Percentiles rank a stretch among this genome's conserved stretches.
These are phyloP conservation scores for Cerceris ruficornis DNA, from an alignment of 2,888 invertebrate species.

Conservation along the genomic window DNA sequence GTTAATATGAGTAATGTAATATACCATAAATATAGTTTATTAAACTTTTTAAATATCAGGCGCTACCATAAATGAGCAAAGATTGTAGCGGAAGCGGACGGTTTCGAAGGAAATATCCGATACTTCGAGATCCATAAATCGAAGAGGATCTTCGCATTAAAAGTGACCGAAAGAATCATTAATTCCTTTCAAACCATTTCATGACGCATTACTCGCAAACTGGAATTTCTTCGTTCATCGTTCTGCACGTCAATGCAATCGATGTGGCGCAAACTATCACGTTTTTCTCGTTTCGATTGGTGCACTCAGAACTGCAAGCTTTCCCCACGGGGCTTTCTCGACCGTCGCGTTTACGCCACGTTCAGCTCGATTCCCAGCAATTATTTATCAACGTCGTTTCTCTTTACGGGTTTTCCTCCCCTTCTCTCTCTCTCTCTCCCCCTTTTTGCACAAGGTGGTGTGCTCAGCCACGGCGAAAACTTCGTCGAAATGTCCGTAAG, in stretches of 20 bases:
- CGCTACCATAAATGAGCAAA: no score
- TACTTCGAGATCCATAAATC: no score
- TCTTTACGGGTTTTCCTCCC: conserved; percentile 14
- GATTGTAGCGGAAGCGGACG: no score
- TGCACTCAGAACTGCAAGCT: conserved; percentile 5
- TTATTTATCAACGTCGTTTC: conserved; percentile 44
- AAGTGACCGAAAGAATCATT: neutral
- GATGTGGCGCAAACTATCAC: conserved; percentile 4
- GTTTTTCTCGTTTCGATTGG: conserved; percentile 21
- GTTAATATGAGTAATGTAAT: no score
- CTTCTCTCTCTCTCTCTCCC: no score
- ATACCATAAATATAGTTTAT: no score
- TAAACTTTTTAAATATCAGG: no score
- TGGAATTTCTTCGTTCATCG: neutral
- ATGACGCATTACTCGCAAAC: neutral
- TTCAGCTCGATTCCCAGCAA: conserved; percentile 60
- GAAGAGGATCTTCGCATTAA: no score
- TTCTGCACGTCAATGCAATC: neutral
- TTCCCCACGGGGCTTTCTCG: conserved; percentile 32
- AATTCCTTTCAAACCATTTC: neutral
- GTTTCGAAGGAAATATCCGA: no score
- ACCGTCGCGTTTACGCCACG: conserved; percentile 53
- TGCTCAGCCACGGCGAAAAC: conserved; percentile 23
- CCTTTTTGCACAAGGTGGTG: conserved; percentile 6
- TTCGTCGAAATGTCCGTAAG: conserved; percentile 2